phyloP scores from a whole-genome alignment of 2,113 vertebrate species.

The Cephalopholis sonnerati region DNA sequence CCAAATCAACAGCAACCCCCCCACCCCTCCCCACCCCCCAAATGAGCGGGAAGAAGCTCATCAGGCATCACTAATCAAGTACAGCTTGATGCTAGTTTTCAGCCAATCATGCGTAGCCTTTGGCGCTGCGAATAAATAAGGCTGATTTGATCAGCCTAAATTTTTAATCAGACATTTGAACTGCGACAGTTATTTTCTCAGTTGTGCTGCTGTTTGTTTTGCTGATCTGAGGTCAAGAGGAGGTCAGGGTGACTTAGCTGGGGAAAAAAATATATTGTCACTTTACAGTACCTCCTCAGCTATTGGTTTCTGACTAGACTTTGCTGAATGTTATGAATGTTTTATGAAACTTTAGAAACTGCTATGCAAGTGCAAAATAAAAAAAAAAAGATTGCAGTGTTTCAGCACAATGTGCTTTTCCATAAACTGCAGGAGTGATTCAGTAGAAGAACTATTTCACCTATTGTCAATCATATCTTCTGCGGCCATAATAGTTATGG shows the following conservation, averaged over 20 bases:
- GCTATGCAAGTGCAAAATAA: not conserved
- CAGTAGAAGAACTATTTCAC: not conserved
- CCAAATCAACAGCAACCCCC: slow-evolving; percentile 64
- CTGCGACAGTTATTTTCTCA: slow-evolving; percentile 40
- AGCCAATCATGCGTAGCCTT: slow-evolving; percentile 65
- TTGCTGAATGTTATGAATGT: not conserved
- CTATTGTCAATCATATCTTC: not conserved
- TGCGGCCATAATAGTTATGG: not conserved
- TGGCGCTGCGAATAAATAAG: slow-evolving; percentile 61
- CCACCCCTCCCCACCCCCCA: not conserved
- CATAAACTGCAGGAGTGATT: not conserved
- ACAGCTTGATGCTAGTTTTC: slow-evolving; percentile 69
- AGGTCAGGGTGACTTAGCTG: slow-evolving; percentile 43
- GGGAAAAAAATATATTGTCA: not conserved
- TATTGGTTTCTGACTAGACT: not conserved
- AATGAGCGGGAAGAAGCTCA: slow-evolving; percentile 60
- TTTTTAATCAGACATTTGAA: slow-evolving; percentile 69
- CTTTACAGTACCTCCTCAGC: not conserved
- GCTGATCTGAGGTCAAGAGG: slow-evolving; percentile 54
- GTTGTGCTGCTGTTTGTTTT: slow-evolving; percentile 45
- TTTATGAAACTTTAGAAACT: slow-evolving; percentile 21
- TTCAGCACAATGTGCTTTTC: not conserved
- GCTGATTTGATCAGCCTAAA: slow-evolving; percentile 67
- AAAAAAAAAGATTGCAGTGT: not conserved
- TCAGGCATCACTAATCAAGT: slow-evolving; percentile 78